Base-by-base conservation (phyloP, 30 jellyfish, hydroid and myxozoan genomes). In the Nemopilema nomurai region DNA sequence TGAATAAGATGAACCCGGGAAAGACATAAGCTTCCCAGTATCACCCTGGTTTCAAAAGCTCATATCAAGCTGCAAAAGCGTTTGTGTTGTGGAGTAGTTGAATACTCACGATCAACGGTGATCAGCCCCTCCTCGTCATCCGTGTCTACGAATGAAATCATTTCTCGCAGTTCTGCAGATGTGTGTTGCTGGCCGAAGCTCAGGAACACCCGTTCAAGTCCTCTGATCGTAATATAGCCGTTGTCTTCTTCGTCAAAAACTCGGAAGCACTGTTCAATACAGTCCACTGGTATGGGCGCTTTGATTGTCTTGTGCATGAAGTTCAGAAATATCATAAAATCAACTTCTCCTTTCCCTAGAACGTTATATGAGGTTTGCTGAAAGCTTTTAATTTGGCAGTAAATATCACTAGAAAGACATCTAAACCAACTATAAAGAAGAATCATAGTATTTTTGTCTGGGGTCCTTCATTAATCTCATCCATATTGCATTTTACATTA, bases 291-390 rank as follows among this genome's bases (percentile, higher is more conserved):
- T 30, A 78, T 69, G 25, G 95, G 95, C 20, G 77, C 70, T 66
- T 86, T 86, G 25, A 86, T 75, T 69, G 69, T 86, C 67, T 77
- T 86, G 13, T 77, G 89, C 95, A 86, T 86, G 86, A 86, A 50
- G 75, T 86, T 88, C 29, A 86, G 71, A 29, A 86, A 86, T 20
- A 76, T 85, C 51, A 76, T 86, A 80, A 86, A 86, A 28, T 79
- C 95, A 28, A 86, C 51, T 30, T 16, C 62, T 19, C 95, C 95
- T 50, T 77, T 75, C 18, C 95, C 95, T 86, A 67, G 18, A 64
- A 32, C 9, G 57, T 41, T 6, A 41, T 41, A 64, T 9, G n/a
- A 71, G 32, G 30, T 1, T 3, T 62, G 67, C 30, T 63, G 31
- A 16, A 68, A 68, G 26, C 52, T 68, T 68, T 68, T 25, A 16